These are phyloP conservation scores for Rhinolophus sinicus DNA, from an alignment of 2,113 vertebrate genomes.

Conservation along the genomic window DNA sequence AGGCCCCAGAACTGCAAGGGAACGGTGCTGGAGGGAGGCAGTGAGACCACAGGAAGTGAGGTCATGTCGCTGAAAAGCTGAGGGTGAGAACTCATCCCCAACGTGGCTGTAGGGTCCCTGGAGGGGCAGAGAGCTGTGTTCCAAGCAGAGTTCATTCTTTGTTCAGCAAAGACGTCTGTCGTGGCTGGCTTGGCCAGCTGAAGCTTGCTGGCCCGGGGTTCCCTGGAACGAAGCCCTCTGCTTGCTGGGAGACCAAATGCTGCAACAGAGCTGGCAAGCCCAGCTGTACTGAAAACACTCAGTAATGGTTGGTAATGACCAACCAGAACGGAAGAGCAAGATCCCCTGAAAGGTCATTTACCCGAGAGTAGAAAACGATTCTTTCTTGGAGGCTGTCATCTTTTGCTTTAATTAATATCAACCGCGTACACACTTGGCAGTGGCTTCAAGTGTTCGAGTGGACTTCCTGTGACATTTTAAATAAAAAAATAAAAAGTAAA, in stretches of 20 bases:
- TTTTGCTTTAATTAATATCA: conserved; percentile 89
- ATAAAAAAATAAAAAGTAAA: conserved; percentile 81
- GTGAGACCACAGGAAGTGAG: neutral
- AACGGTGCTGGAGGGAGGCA: rapidly evolving
- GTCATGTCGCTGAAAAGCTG: rapidly evolving
- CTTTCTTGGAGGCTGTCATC: conserved; percentile 85
- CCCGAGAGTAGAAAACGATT: conserved; percentile 73
- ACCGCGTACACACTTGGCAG: conserved; percentile 73
- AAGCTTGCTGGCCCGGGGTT: neutral
- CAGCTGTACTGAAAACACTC: conserved; percentile 74
- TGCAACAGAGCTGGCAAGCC: conserved; percentile 61
- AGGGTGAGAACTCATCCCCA: neutral
- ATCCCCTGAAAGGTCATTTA: conserved; percentile 87
- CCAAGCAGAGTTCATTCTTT: neutral
- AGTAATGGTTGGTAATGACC: conserved; percentile 86
- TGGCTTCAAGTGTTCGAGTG: conserved; percentile 81
- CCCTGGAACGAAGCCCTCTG: neutral
- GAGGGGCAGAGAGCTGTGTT: neutral
- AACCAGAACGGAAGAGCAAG: conserved; percentile 80
- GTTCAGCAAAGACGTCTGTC: too few relatives aligned
- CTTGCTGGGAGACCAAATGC: neutral
- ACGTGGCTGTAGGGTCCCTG: rapidly evolving
- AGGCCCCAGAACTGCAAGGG: neutral
- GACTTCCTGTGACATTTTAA: conserved; percentile 87
- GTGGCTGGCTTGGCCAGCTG: neutral